These are phyloP conservation scores for Hypocryptadius cinnamomeus DNA, from an alignment of 2,113 vertebrate genomes.

Conservation along the genomic window DNA sequence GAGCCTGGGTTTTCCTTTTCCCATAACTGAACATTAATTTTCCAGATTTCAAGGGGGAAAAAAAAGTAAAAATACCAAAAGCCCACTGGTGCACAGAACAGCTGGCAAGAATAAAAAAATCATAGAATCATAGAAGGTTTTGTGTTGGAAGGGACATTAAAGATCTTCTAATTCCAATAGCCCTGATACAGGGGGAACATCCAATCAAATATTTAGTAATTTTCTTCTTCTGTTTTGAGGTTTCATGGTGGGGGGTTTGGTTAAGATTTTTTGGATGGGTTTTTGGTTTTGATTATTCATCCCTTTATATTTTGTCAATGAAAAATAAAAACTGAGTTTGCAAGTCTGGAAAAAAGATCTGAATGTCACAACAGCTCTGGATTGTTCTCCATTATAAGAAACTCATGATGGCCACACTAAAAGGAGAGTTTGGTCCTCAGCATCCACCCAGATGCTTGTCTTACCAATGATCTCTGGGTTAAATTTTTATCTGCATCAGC, in stretches of 20 bases:
- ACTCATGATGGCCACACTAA: not conserved
- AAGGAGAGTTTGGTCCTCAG: not conserved
- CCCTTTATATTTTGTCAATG: not conserved
- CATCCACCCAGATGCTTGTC: not conserved
- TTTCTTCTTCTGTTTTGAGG: not conserved
- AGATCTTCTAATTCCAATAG: not conserved
- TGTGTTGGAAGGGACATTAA: not conserved
- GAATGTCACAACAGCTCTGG: not conserved
- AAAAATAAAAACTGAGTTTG: not conserved
- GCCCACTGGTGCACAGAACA: rapidly evolving
- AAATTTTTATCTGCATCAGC: not conserved
- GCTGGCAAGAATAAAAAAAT: not conserved
- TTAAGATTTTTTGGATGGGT: rapidly evolving
- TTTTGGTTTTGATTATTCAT: not conserved
- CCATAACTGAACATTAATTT: not conserved
- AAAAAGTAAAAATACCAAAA: not conserved
- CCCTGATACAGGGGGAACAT: not conserved
- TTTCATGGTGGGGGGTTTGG: rapidly evolving
- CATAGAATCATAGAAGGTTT: not conserved
- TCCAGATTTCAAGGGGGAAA: not conserved
- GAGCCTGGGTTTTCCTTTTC: not conserved
- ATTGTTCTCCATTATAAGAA: not conserved
- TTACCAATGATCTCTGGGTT: not conserved
- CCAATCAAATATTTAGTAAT: not conserved
- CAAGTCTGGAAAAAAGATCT: rapidly evolving